Evolutionary conservation across 2,797 vertebrate species (phyloP), one percentile per base, ranked within the genome.

Genomic region (Schizothorax lantsangensis): DNA sequence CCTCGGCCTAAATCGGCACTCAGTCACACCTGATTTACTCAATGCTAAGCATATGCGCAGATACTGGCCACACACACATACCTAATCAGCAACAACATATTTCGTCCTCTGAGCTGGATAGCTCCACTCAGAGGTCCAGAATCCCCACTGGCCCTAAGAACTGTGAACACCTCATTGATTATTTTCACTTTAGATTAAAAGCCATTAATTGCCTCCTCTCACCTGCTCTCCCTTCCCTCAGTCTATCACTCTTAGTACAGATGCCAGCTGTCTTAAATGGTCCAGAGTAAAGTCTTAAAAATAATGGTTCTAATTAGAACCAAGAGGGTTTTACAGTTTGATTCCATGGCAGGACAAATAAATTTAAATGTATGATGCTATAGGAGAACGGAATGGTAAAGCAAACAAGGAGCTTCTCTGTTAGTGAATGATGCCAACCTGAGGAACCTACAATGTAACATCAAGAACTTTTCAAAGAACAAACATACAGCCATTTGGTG

Each of bases 161-260:
- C 47, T 72, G 49, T 40, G 36, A 75, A 64, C n/a, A 36, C 82
- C 26, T 52, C 47, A 68, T 54, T 54, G 73, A 68, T 49, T 21
- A 40, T 66, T 68, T 54, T 66, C 72, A 74, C 21, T 64, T 74
- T 64, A 36, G 40, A 84, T 84, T 78, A 78, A 84, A 78, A 78
- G 54, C 71, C 83, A 78, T 78, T 68, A 84, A 78, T 78, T 84
- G 73, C 83, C 59, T 77, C 33, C 30, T 68, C 14, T 78, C 33
- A 30, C 47, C 36, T 83, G 33, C 45, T 69, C 45, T 36, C 45
- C 14, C 30, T 73, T 71, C 80, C 80, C 30, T 52, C 43, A 71
- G 45, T 82, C 66, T 82, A 52, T 82, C 64, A 38, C 19, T 36
- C 17, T 38, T 54, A 52, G 30, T 71, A 52, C n/a, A 82, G 47